Base-by-base conservation (phyloP, 1,140 invertebrate species). In the Papilio helenus region DNA sequence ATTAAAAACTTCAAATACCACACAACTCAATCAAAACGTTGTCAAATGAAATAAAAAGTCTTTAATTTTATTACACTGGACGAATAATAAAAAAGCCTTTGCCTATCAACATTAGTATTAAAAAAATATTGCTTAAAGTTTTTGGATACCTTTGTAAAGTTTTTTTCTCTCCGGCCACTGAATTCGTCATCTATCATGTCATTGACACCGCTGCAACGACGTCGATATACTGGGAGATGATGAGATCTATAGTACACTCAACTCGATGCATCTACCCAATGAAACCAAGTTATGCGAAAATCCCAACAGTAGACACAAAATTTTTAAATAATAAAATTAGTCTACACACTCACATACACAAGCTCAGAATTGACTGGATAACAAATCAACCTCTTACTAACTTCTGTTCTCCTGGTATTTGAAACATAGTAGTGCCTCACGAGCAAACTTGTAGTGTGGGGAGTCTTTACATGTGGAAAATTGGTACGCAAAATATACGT, bases 121-220 rank as follows among this genome's bases (percentile, higher is more conserved):
- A 68, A 68, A 68, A 29, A n/a, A 10, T 29, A 26, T 68, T 74
- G 51, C 34, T 77, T 61, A n/a, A 20, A 72, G n/a, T 78, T 65
- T 65, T 49, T 78, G 20, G 16, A 61, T 82, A 80, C 68, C 58
- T 58, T n/a, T 51, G 16, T 83, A 20, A 79, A 79, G 82, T 79
- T 83, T 84, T 84, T 82, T 79, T 58, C 72, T 72, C 71, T 76
- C 81, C 29, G 29, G 77, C 79, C 79, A 76, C 74, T 76, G 73
- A 84, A 92, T 91, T 92, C 88, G 90, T 92, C 90, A 92, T 91
- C 88, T 84, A 87, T 89, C 86, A 91, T 90, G 92, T 94, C 92
- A 93, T 92, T 93, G 92, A 92, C 92, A 92, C 86, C 82, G 85
- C 83, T 92, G 89, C 89, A 89, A 51, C 80, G 83, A 86, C 84